A percentile compares a stretch with the other conserved stretches of the same genome.
phyloP scores from a whole-genome alignment of 1,140 invertebrate species.

The Trichonephila clavata region DNA sequence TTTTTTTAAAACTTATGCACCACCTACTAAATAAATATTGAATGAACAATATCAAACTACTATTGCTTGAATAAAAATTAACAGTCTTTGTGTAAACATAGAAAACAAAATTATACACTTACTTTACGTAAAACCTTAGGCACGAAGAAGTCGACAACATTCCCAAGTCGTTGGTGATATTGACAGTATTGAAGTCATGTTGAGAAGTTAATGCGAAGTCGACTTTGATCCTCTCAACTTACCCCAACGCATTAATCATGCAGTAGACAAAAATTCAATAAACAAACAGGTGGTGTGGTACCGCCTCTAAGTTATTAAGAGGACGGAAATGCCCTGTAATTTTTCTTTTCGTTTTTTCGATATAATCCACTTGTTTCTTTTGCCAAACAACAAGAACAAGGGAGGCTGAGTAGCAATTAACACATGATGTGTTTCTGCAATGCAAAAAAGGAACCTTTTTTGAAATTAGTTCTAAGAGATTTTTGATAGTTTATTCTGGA shows the following conservation, averaged over 20 bases:
- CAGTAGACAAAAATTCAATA: conserved; percentile 19
- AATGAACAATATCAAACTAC: too few species aligned
- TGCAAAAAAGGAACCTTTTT: neutral
- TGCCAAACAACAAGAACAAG: neutral
- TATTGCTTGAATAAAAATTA: too few species aligned
- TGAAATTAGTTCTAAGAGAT: neutral
- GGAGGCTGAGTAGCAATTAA: neutral
- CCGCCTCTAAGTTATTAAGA: neutral
- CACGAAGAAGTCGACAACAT: neutral
- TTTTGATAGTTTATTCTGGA: neutral
- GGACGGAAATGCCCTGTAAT: neutral
- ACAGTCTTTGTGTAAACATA: too few species aligned
- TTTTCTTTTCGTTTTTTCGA: neutral
- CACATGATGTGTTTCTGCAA: neutral
- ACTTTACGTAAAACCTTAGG: neutral
- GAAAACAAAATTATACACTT: neutral
- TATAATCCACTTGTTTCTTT: neutral
- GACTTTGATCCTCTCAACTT: neutral
- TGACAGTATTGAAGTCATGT: neutral
- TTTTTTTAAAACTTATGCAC: too few species aligned
- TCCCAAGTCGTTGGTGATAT: neutral
- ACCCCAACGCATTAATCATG: neutral
- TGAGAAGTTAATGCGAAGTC: neutral
- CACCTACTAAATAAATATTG: too few species aligned
- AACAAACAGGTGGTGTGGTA: conserved; percentile 1